Conservation (phyloP, 2,888 invertebrate species). For the Coleophora flavipennella region DNA sequence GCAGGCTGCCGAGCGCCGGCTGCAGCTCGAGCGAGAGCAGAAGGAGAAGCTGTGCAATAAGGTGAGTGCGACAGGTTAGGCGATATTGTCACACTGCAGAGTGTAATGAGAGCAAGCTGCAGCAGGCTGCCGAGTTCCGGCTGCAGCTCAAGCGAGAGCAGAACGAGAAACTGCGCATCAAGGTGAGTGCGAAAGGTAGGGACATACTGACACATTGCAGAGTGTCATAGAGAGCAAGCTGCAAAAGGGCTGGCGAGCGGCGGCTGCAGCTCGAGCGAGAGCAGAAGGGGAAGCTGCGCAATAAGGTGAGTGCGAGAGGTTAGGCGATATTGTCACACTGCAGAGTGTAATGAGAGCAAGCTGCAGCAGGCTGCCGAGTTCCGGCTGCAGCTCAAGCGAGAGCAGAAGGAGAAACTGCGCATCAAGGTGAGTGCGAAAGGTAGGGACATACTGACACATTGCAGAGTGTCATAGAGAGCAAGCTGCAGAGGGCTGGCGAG, state of each 20-base stretch:
- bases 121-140: too few species aligned
- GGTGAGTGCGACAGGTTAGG: constrained; percentile 64
- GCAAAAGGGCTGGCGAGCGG: too few species aligned
- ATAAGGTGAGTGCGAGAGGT: constrained; percentile 75
- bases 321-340: not conserved
- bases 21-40: too few species aligned
- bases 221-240: too few species aligned
- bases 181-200: constrained; percentile 70
- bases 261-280: too few species aligned
- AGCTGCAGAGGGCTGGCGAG: constrained; percentile 69
- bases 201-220: not conserved
- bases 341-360: too few species aligned
- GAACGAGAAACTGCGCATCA: constrained; percentile 70
- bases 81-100: not conserved
- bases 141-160: too few species aligned
- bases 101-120: too few species aligned
- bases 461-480: constrained; percentile 76
- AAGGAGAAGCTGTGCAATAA: constrained; percentile 74
- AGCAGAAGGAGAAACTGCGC: constrained; percentile 53
- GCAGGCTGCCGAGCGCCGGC: too few species aligned
- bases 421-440: constrained; percentile 76
- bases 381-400: too few species aligned
- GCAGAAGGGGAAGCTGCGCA: constrained; percentile 61
- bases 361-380: too few species aligned
- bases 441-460: not conserved